Base-by-base conservation (phyloP, 1,140 invertebrate species). In the Asbolus verrucosus region DNA sequence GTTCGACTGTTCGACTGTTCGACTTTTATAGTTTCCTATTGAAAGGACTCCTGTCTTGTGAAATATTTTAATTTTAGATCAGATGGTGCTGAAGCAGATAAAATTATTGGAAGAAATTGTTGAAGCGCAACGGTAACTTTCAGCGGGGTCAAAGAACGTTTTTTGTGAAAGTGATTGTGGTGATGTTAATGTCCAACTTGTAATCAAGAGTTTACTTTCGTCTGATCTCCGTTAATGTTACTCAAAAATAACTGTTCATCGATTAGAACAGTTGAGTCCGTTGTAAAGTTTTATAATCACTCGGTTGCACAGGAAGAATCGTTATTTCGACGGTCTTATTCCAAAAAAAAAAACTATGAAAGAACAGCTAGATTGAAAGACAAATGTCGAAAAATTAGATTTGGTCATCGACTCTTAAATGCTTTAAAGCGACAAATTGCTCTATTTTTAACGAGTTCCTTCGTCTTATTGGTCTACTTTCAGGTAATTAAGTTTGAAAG, bases 41-140 rank as follows among this genome's bases (percentile, higher is more conserved):
- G 33, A 36, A 36, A 36, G 24, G 33, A 36, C 33, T 36, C 33
- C 33, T n/a, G n/a, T 36, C 33, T 36, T 36, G 33, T 11, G 33
- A 36, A 36, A 36, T 2, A 36, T n/a, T 6, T 36, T n/a, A 36
- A 11, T 27, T 6, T 36, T n/a, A 11, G 33, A 36, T 36, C 33
- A 36, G 11, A 36, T 36, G 33, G 33, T 11, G 33, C 11, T 11
- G 9, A 30, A 5, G 27, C 27, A 30, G 38, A n/a, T 54, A 21
- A 60, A 60, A 19, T 33, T 21, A 33, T 38, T 33, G 31, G 30
- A 36, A 36, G 60, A 8, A 62, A 38, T 39, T 38, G 36, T 31
- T 39, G 60, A 62, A 62, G 60, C 60, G 60, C 18, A 62, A 62
- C 60, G 60, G 60, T 38, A 62, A 62, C 60, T 62, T 62, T 62